Evolutionary conservation across 2,113 vertebrate species (phyloP).

Genomic region (Vicugna pacos): DNA sequence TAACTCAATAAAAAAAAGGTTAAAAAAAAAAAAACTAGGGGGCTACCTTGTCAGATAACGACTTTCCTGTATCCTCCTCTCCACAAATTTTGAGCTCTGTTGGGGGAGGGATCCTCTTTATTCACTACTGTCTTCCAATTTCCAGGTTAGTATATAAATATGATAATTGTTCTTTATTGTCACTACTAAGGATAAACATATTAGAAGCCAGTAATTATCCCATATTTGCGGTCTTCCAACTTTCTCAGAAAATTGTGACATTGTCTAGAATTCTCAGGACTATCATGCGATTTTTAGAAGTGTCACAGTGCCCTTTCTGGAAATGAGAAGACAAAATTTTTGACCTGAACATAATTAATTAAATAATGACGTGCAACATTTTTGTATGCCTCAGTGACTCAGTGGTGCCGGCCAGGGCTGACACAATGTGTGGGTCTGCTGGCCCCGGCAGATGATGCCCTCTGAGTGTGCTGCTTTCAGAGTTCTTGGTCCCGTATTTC

Average conservation of each 20-base stretch:
- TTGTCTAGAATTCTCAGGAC: background rate
- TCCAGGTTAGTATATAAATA: background rate
- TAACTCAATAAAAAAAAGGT: too few relatives aligned
- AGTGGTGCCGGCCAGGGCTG: background rate
- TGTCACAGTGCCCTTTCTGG: background rate
- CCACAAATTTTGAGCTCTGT: background rate
- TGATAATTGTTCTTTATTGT: background rate
- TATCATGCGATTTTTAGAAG: background rate
- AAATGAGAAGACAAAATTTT: background rate
- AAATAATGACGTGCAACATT: background rate
- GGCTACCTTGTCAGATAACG: background rate
- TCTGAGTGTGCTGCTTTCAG: background rate
- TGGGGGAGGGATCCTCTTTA: background rate
- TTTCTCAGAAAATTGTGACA: slow-evolving; percentile 7
- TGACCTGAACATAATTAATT: slow-evolving; percentile 10
- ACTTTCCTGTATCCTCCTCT: background rate
- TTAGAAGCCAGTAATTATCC: background rate
- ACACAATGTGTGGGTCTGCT: too few relatives aligned
- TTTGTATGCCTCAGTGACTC: background rate
- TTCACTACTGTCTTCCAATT: background rate
- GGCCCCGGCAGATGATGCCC: background rate
- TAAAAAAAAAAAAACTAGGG: too few relatives aligned
- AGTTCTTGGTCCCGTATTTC: background rate
- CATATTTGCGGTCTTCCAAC: background rate
- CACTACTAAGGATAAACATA: background rate